Conservation (phyloP, 2,797 vertebrate genomes). For the Babyrousa celebensis region DNA sequence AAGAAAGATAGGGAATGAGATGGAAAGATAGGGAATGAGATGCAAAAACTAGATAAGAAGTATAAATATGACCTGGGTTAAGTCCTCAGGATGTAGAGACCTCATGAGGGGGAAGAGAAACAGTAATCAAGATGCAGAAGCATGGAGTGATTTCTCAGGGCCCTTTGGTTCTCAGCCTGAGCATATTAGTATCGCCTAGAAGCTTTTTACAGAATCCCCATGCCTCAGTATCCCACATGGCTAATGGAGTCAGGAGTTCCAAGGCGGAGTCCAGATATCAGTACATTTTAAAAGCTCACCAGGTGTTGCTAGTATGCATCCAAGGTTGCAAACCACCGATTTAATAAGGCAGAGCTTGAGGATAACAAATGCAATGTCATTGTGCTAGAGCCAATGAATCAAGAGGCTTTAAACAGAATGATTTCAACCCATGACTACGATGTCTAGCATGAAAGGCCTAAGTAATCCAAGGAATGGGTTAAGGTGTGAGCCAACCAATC, state of each 20-base stretch:
- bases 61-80: background rate
- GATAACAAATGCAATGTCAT: slow-evolving; percentile 13
- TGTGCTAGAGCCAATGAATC: background rate
- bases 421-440: slow-evolving; percentile 24
- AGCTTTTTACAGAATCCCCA: background rate
- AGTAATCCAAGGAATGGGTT: background rate
- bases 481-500: background rate
- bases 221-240: background rate
- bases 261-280: background rate
- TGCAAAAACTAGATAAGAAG: background rate
- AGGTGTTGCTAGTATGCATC: background rate
- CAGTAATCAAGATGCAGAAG: background rate
- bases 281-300: background rate
- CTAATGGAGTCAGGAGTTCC: background rate
- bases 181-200: background rate
- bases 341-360: slow-evolving; percentile 5
- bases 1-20: background rate
- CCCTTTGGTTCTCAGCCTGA: background rate
- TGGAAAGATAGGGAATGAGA: background rate
- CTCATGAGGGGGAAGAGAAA: slow-evolving; percentile 25
- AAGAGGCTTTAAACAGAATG: background rate
- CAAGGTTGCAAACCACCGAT: background rate
- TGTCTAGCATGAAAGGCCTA: background rate
- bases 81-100: background rate
- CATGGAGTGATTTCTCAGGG: background rate